Percentiles rank a stretch among this genome's conserved stretches.
Evolutionary conservation across 2,113 vertebrate genomes (phyloP).

Genomic region (Spizaetus ornatus): DNA sequence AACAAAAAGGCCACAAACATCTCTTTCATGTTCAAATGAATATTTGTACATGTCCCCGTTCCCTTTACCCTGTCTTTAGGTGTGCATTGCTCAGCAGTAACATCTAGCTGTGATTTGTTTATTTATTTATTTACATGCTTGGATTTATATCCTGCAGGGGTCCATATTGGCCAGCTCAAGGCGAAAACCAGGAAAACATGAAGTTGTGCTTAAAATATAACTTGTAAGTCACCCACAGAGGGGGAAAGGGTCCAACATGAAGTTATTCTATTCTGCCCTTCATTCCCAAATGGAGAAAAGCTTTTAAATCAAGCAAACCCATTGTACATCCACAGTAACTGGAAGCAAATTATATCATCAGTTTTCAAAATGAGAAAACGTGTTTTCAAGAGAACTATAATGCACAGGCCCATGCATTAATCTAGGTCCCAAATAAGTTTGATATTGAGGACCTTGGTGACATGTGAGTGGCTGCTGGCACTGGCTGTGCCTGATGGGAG

Average conservation of each 20-base stretch:
- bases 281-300: conserved; percentile 13
- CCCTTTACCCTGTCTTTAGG: neutral
- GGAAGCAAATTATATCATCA: conserved; percentile 51
- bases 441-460: neutral
- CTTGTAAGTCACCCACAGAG: conserved; percentile 14
- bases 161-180: neutral
- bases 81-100: neutral
- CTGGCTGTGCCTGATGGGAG: neutral
- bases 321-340: conserved; percentile 35
- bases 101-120: neutral
- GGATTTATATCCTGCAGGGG: neutral
- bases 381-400: conserved; percentile 51
- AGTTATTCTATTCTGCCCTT: conserved; percentile 50
- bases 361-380: conserved; percentile 55
- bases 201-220: conserved; percentile 37
- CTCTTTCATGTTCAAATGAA: neutral
- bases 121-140: neutral
- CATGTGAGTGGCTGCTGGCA: neutral
- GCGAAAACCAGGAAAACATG: conserved; percentile 45
- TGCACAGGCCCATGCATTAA: neutral
- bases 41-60: neutral
- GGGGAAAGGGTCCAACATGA: conserved; percentile 47
- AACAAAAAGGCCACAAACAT: neutral
- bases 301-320: conserved; percentile 56
- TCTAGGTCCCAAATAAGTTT: neutral